Evolutionary conservation across 2,797 vertebrate genomes (phyloP), one percentile per base, ranked within the genome.

Genomic region (Acanthornis magna): DNA sequence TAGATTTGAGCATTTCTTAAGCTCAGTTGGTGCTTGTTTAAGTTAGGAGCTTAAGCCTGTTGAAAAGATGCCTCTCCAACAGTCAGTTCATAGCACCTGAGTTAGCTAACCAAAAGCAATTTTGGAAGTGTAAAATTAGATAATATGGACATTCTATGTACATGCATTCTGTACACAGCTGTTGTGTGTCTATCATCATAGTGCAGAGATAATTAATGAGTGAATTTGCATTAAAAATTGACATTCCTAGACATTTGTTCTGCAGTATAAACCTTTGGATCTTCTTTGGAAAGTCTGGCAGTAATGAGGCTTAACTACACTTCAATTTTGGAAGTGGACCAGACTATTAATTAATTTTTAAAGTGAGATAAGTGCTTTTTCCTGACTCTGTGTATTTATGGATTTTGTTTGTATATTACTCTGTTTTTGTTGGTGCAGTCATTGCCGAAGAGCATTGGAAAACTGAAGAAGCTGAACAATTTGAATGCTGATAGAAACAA

Each of bases 401-500:
- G 43, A 53, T 61, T 75, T 27, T 80, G 11, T 73, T 91, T 65
- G 50, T 15, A 2, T 74, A 4, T 77, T 76, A 2, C 40, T 95
- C 83, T 91, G 32, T 30, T 88, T 92, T 93, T 96, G 13, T 90
- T 96, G 93, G 53, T 73, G 63, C 96, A 99, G 99, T 98, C 98
- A 84, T 98, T 99, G 97, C 99, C 99, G 14, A 98, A 98, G 97
- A 99, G 98, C 97, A 98, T 99, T 61, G 99, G 99, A 92, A 99
- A 98, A 97, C 98, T 99, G 84, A 99, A 99, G 98, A 98, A 98
- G 96, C 97, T 99, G 92, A 99, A 98, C 96, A 99, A 99, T 98
- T 98, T 99, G 96, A 99, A 99, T 97, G 99, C 98, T 92, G 99
- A 99, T 97, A 98, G 99, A 98, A 99, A 99, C 97, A 98, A 98